phyloP scores from a whole-genome alignment of 2,797 vertebrate species.

The Cyprinodon diabolis region DNA sequence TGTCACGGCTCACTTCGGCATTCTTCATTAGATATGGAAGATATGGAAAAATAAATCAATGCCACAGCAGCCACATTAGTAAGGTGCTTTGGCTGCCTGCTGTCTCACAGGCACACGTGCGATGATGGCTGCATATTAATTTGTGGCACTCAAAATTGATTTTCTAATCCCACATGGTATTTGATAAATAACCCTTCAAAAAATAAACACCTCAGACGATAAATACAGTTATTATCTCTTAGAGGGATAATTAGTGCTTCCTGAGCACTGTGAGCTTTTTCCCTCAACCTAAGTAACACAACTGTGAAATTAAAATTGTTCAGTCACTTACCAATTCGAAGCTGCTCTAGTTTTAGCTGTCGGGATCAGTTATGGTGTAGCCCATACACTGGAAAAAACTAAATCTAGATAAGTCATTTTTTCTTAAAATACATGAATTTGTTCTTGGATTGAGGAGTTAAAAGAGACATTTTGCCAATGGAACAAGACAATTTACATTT shows the following conservation, averaged over 20 bases:
- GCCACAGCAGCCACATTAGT: constrained; percentile 58
- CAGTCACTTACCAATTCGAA: constrained; percentile 31
- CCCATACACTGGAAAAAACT: constrained; percentile 10
- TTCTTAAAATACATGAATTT: too few relatives aligned
- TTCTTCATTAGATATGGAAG: constrained; percentile 64
- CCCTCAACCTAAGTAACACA: constrained; percentile 40
- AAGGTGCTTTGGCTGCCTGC: constrained; percentile 61
- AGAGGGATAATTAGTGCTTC: constrained; percentile 77
- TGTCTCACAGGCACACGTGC: constrained; percentile 62
- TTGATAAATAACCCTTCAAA: constrained; percentile 81
- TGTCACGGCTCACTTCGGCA: constrained; percentile 43
- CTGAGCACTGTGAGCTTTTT: constrained; percentile 64
- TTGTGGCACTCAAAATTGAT: constrained; percentile 79
- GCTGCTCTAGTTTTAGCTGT: constrained; percentile 17
- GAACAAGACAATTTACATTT: too few relatives aligned
- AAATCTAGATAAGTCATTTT: too few relatives aligned
- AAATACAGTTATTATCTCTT: constrained; percentile 82
- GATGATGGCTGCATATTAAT: constrained; percentile 81
- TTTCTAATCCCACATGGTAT: constrained; percentile 75
- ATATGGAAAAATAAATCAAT: constrained; percentile 71
- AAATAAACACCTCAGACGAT: constrained; percentile 75
- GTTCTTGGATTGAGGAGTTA: too few relatives aligned
- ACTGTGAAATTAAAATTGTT: constrained; percentile 51
- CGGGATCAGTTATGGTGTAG: constrained; percentile 6
- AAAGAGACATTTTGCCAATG: too few relatives aligned